Evolutionary conservation across 2,797 vertebrate species (phyloP), one percentile per base, ranked within the genome.

Genomic region (Arremon brunneinucha): DNA sequence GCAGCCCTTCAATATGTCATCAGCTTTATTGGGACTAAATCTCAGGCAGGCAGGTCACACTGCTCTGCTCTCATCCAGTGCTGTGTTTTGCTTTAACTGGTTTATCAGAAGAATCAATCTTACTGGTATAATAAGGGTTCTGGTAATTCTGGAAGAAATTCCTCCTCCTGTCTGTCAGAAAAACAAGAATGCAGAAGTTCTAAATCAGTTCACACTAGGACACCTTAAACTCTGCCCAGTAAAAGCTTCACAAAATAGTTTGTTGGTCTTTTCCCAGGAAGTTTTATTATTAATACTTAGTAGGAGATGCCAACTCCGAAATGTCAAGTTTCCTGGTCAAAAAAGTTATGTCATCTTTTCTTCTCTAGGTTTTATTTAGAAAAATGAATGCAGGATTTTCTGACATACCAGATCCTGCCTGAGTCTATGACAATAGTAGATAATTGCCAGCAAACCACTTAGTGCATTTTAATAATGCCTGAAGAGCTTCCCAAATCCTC

Each of bases 381-480:
- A 82, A 92, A 94, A 83, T n/a, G 63, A 59, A 47, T 22, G 35
- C 85, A 88, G 85, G 67, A 94, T 46, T 77, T 93, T 92, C 65
- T 96, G 83, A 88, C 79, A 37, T 28, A 65, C 32, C 55, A 60
- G 59, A 78, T 86, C 87, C 60, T 70, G 32, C 41, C 44, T 56
- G 55, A 76, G 52, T 32, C 6, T 5, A 37, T 94, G 81, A 93
- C 90, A 90, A 85, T 60, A 26, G 37, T 7, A 91, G 87, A 19
- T 84, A 93, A 95, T 83, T 92, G 87, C 84, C 92, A 97, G 82
- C 70, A 86, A 90, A 86, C 67, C 69, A 86, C 91, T 95, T 89
- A 90, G 67, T 35, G 57, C 57, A 47, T 81, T 90, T 95, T 83
- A 94, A 83, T 65, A 81, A 75, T 37, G 69, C 41, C 93, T 94